Evolutionary conservation across 2,888 invertebrate genomes (phyloP), one percentile per base, ranked within the genome.

Genomic region (Coremacera marginata): DNA sequence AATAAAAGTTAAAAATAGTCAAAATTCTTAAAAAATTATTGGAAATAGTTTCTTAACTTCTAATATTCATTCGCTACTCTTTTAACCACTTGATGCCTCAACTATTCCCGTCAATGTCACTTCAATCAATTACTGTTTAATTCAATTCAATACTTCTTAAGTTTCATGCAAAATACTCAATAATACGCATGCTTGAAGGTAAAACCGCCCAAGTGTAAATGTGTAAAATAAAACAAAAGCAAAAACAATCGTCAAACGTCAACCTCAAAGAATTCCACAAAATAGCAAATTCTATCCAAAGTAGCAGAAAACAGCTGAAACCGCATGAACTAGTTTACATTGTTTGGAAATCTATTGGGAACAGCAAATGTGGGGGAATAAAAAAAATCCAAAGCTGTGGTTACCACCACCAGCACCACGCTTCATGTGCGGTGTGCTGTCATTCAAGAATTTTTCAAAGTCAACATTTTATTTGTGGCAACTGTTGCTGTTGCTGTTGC

Each of bases 371-470:
- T n/a, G n/a, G n/a, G 31, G 63, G 31, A 65, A 16, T 31, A 62
- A 31, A 0, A 27, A 22, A 62, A 62, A 62, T 5, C 11, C 1
- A 62, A 7, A 62, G 25, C 16, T 55, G 55, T 19, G n/a, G 55
- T 55, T 55, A 22, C 55, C 9, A 19, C 52, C 19, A 22, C 55
- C 22, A 55, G 22, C n/a, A 27, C n/a, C 11, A 31, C 16, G 11
- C 14, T 25, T 14, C 31, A 14, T n/a, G n/a, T 27, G 63, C n/a
- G 22, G 68, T 25, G n/a, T 4, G 44, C 55, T 73, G 72, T 62
- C 74, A 67, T 55, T 74, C 52, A 74, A 67, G 34, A 65, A 37
- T 74, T 55, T 67, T 67, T 74, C 67, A 74, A 74, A 52, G 74
- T 67, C 74, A 74, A 55, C 25, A 34, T 55, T 44, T 44, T 37